These are phyloP conservation scores for Tyto alba DNA, from an alignment of 2,113 vertebrate species.

Conservation along the genomic window DNA sequence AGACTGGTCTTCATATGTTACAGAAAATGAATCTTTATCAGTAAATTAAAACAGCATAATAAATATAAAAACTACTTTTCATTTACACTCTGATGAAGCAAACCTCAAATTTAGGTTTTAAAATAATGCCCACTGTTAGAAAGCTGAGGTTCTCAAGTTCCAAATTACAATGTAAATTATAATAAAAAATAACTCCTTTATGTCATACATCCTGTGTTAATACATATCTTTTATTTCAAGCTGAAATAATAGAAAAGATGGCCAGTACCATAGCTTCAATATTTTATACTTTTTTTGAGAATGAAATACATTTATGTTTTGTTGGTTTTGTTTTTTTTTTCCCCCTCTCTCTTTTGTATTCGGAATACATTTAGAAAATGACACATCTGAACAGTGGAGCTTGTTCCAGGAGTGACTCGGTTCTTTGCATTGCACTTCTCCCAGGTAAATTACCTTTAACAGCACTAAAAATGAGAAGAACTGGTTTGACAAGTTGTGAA, in stretches of 20 bases:
- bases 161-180: not conserved
- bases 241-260: not conserved
- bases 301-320: not conserved
- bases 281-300: not conserved
- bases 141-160: not conserved
- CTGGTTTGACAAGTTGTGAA: not conserved
- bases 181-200: not conserved
- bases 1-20: not conserved
- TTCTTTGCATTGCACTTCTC: not conserved
- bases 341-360: not conserved
- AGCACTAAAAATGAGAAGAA: not conserved
- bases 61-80: not conserved
- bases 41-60: not conserved
- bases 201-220: not conserved
- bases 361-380: not conserved
- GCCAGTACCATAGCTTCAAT: not conserved
- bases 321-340: not conserved
- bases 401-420: not conserved
- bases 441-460: slow-evolving; percentile 23
- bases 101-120: not conserved
- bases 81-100: not conserved
- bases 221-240: not conserved
- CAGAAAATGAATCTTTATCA: not conserved
- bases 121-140: not conserved
- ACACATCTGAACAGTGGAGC: not conserved